Conservation (phyloP, 2,113 vertebrate species). For the Rhea americana region DNA sequence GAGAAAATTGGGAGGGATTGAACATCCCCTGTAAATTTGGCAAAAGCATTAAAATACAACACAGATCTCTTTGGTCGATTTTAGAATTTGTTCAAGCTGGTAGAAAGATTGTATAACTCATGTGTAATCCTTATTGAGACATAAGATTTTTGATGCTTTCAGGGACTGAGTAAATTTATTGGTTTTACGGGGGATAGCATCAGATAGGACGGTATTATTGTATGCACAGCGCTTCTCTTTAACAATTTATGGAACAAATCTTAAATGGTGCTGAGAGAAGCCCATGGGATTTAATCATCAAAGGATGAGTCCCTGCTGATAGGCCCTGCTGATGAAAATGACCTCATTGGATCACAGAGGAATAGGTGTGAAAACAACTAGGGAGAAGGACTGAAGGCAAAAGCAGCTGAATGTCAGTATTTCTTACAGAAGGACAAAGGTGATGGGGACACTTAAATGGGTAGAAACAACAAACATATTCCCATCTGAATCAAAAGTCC, state of each 20-base stretch:
- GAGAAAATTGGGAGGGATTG: neutral
- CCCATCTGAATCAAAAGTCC: neutral
- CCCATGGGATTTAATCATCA: neutral
- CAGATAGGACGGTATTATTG: neutral
- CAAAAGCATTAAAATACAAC: neutral
- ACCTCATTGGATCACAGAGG: neutral
- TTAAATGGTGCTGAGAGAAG: neutral
- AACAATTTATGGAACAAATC: neutral
- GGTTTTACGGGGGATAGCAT: neutral
- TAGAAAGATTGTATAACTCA: neutral
- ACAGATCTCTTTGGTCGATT: neutral
- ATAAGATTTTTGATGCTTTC: neutral
- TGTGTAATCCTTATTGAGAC: neutral
- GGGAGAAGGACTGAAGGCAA: neutral
- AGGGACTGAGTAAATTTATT: neutral
- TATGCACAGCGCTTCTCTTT: neutral
- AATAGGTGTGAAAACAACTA: constrained; percentile 9
- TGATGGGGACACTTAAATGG: neutral
- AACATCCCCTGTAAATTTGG: neutral
- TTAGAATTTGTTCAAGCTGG: neutral
- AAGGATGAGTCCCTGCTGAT: neutral
- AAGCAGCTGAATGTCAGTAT: neutral
- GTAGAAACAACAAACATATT: constrained; percentile 11
- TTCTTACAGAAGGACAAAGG: neutral
- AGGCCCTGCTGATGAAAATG: neutral